Evolutionary conservation across 1,140 invertebrate genomes (phyloP).

Genomic region (Aphidius ervi): DNA sequence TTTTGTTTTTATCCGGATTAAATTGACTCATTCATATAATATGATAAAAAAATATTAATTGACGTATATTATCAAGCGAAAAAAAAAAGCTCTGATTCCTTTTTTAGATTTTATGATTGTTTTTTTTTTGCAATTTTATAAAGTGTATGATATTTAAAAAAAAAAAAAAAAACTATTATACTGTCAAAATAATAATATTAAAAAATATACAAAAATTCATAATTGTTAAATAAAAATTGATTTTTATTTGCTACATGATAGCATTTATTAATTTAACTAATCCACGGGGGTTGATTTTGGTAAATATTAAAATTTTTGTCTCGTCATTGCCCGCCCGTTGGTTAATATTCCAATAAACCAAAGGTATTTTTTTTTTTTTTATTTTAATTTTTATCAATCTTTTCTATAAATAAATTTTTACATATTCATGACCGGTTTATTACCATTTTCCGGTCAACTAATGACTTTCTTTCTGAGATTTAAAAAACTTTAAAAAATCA

Average conservation of each 20-base stretch:
- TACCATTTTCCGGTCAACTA: constrained; percentile 4
- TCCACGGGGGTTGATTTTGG: constrained; percentile 23
- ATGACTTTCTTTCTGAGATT: constrained; percentile 4
- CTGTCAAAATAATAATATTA: too few relatives aligned
- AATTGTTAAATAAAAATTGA: constrained; percentile 43
- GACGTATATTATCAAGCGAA: too few relatives aligned
- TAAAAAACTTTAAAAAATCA: too few relatives aligned
- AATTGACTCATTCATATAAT: constrained; percentile 13
- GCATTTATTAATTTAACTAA: constrained; percentile 49
- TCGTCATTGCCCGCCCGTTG: constrained; percentile 14
- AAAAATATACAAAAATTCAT: too few relatives aligned
- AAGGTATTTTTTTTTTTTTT: constrained; percentile 21
- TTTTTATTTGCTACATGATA: constrained; percentile 43
- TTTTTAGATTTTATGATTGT: too few relatives aligned
- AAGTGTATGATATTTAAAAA: too few relatives aligned
- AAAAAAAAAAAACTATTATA: too few relatives aligned
- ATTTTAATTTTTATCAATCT: not conserved
- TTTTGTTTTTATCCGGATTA: constrained; percentile 2
- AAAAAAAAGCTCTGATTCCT: too few relatives aligned
- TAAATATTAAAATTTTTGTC: constrained; percentile 17
- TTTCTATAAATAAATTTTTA: not conserved
- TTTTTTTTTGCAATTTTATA: too few relatives aligned
- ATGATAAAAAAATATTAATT: too few relatives aligned
- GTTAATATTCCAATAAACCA: constrained; percentile 2
- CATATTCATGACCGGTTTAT: not conserved